These are phyloP conservation scores for Drosophila watanabei DNA, from an alignment of 1,140 invertebrate genomes.

Conservation along the genomic window DNA sequence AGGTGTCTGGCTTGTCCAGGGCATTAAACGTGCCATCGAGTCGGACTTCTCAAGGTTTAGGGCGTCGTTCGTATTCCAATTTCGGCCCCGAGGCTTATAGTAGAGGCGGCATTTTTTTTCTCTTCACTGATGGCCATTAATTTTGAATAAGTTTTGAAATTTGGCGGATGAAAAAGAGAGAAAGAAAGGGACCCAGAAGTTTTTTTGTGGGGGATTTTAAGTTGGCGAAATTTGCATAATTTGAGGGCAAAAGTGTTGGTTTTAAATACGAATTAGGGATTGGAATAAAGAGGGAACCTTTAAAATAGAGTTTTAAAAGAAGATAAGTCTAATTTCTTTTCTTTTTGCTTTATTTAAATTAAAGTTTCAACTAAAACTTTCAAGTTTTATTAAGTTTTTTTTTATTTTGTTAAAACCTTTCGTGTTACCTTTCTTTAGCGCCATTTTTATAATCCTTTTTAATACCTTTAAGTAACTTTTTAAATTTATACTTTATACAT, in stretches of 20 bases:
- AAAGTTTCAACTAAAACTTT: too few relatives aligned
- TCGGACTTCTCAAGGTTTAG: constrained; percentile 66
- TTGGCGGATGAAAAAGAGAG: constrained; percentile 13
- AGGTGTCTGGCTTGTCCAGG: constrained; percentile 55
- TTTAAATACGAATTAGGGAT: constrained; percentile 18
- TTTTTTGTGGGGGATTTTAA: constrained; percentile 45
- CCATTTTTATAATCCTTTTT: not conserved
- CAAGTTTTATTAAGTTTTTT: not conserved
- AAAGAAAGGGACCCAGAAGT: constrained; percentile 19
- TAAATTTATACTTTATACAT: not conserved
- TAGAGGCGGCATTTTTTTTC: constrained; percentile 27
- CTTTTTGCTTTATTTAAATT: too few relatives aligned
- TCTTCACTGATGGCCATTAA: constrained; percentile 53
- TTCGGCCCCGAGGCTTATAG: constrained; percentile 45
- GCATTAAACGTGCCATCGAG: constrained; percentile 73
- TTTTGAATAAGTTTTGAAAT: constrained; percentile 39
- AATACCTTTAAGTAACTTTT: too few relatives aligned
- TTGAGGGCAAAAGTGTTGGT: constrained; percentile 43
- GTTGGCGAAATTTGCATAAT: constrained; percentile 61
- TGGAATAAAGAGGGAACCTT: not conserved
- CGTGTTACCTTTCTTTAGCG: too few relatives aligned
- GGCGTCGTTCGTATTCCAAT: constrained; percentile 53
- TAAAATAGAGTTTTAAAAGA: constrained; percentile 7
- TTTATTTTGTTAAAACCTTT: not conserved
- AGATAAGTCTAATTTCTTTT: not conserved